Conservation (phyloP, 2,113 vertebrate genomes). For the Calidris pugnax region DNA sequence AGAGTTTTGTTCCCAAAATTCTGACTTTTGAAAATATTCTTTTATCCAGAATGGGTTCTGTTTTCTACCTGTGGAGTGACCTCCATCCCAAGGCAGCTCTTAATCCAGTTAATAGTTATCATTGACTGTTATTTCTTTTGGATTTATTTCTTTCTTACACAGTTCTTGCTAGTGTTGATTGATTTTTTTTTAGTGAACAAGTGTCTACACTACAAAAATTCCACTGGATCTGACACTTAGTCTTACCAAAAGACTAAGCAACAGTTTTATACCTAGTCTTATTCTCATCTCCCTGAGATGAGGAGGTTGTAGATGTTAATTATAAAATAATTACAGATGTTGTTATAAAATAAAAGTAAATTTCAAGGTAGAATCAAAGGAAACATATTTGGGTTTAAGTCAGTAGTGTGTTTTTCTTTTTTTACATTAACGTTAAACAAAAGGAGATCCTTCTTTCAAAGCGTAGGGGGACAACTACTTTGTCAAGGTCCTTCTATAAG, state of each 20-base stretch:
- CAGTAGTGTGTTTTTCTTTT: not conserved
- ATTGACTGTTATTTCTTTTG: not conserved
- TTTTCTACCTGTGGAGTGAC: not conserved
- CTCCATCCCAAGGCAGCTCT: not conserved
- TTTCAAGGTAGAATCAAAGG: not conserved
- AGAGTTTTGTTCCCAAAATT: not conserved
- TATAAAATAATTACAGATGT: not conserved
- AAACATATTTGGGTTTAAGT: not conserved
- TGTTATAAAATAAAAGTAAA: not conserved
- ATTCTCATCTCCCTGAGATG: not conserved
- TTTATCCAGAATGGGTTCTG: not conserved
- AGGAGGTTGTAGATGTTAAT: not conserved
- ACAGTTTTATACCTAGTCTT: fast-evolving
- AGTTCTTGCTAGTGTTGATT: not conserved
- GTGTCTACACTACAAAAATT: not conserved
- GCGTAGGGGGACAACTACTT: not conserved
- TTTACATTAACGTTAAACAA: not conserved
- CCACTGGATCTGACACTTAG: too few relatives aligned
- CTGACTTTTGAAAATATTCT: not conserved
- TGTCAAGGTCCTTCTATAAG: constrained; percentile 12
- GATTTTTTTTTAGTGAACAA: not conserved
- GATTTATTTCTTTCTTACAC: not conserved
- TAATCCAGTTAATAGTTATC: not conserved
- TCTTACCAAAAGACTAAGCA: not conserved
- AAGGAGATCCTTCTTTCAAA: not conserved